Evolutionary conservation across 2,797 vertebrate species (phyloP).

Genomic region (Diceros bicornis): DNA sequence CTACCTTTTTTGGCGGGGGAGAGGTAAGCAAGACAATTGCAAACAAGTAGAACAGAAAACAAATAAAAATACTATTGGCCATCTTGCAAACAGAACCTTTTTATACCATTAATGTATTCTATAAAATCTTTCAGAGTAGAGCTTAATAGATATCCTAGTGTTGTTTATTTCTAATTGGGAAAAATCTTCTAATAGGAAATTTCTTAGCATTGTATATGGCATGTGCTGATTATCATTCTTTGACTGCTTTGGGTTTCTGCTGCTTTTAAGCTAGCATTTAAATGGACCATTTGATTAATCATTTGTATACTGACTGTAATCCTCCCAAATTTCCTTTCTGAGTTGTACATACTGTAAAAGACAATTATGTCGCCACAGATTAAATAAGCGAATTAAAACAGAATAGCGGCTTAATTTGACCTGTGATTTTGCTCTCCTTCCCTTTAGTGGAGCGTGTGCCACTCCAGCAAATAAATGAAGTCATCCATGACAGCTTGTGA

Average conservation of each 20-base stretch:
- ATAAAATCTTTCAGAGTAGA: background rate
- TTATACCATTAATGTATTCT: background rate
- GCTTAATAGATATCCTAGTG: conserved; percentile 18
- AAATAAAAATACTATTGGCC: conserved; percentile 19
- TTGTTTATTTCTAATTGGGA: conserved; percentile 49
- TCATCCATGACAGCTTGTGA: conserved; percentile 95
- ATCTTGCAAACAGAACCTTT: background rate
- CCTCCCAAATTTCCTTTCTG: conserved; percentile 89
- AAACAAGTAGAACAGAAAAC: conserved; percentile 72
- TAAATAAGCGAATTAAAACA: conserved; percentile 93
- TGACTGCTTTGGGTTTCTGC: conserved; percentile 80
- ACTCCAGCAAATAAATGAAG: conserved; percentile 92
- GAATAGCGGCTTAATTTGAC: conserved; percentile 94
- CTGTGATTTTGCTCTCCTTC: conserved; percentile 93
- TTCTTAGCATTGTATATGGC: fast-evolving
- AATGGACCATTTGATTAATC: conserved; percentile 91
- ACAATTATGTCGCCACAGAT: conserved; percentile 91
- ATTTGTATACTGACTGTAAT: conserved; percentile 88
- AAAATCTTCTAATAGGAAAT: conserved; percentile 19
- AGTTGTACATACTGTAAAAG: conserved; percentile 90
- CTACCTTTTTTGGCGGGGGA: background rate
- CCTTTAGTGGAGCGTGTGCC: conserved; percentile 89
- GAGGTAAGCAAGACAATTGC: conserved; percentile 38
- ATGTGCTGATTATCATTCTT: conserved; percentile 69
- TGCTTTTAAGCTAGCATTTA: conserved; percentile 88